These are phyloP conservation scores for Excalfactoria chinensis DNA, from an alignment of 2,113 vertebrate genomes.

Conservation along the genomic window DNA sequence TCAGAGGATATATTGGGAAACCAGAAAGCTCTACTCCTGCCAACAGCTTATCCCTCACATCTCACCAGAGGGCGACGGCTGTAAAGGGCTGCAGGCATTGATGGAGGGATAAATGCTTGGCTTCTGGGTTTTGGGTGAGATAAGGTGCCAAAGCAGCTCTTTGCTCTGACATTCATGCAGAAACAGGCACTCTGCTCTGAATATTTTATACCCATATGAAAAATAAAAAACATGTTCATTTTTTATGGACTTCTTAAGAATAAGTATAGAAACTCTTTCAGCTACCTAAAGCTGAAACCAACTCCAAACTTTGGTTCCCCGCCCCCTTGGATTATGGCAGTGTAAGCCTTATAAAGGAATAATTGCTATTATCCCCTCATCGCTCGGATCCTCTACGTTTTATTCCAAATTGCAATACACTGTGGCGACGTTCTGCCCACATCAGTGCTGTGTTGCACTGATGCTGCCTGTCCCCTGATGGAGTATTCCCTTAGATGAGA, in stretches of 20 bases:
- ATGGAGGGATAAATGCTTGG: not conserved
- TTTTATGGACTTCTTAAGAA: not conserved
- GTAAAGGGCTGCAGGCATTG: accelerated
- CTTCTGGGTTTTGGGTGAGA: not conserved
- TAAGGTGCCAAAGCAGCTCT: not conserved
- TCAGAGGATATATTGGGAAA: constrained; percentile 9
- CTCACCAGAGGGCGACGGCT: accelerated
- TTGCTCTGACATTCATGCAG: not conserved
- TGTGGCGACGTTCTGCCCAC: not conserved
- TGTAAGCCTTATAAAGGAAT: not conserved
- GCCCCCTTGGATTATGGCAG: not conserved
- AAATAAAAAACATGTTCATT: not conserved
- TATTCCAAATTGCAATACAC: not conserved
- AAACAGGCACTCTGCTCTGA: not conserved
- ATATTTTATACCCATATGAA: not conserved
- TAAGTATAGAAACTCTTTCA: not conserved
- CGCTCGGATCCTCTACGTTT: not conserved
- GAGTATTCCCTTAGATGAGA: not conserved
- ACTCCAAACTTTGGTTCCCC: not conserved
- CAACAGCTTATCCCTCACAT: not conserved
- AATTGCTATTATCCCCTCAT: not conserved
- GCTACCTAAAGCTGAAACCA: not conserved
- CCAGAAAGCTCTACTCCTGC: not conserved
- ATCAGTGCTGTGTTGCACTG: not conserved
- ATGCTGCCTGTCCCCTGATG: not conserved